phyloP scores from a whole-genome alignment of 2,888 invertebrate genomes.

The Syrista parreyssii region DNA sequence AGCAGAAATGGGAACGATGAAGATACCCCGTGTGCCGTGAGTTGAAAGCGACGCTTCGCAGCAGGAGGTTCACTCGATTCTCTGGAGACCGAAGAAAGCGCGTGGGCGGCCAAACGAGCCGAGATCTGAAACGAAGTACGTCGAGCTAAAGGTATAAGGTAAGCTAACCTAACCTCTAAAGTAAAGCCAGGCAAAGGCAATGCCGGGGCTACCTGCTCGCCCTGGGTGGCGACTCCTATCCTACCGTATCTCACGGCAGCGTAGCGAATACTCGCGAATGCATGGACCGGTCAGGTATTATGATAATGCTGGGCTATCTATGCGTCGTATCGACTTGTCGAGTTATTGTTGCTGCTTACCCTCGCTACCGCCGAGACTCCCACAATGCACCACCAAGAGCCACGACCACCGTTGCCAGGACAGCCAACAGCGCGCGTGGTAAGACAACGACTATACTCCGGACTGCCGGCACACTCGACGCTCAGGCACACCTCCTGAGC shows the following conservation, averaged over 20 bases:
- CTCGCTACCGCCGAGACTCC: conserved; percentile 24
- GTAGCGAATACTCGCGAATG: conserved; percentile 31
- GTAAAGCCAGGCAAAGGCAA: neutral
- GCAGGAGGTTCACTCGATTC: conserved; percentile 20
- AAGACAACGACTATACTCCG: conserved; percentile 2
- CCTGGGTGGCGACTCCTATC: conserved; percentile 42
- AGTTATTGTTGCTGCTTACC: conserved; percentile 48
- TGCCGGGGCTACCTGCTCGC: conserved; percentile 43
- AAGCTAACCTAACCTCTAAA: neutral
- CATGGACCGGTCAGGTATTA: conserved; percentile 45
- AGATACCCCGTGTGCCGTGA: conserved; percentile 21
- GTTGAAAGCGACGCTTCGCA: conserved; percentile 25
- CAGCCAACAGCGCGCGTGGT: conserved; percentile 17
- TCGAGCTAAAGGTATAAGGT: neutral
- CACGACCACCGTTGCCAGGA: conserved; percentile 15
- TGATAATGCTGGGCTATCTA: conserved; percentile 50
- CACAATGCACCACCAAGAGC: conserved; percentile 17
- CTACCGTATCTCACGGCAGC: conserved; percentile 33
- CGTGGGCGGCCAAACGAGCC: conserved; percentile 6
- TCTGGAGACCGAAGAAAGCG: neutral
- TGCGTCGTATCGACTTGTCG: conserved; percentile 53
- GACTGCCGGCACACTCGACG: neutral
- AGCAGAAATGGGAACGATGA: conserved; percentile 27
- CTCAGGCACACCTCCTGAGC: conserved; percentile 1
- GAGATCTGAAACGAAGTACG: neutral